Conservation (phyloP, 2,888 invertebrate species). For the Microctonus hyperodae region DNA sequence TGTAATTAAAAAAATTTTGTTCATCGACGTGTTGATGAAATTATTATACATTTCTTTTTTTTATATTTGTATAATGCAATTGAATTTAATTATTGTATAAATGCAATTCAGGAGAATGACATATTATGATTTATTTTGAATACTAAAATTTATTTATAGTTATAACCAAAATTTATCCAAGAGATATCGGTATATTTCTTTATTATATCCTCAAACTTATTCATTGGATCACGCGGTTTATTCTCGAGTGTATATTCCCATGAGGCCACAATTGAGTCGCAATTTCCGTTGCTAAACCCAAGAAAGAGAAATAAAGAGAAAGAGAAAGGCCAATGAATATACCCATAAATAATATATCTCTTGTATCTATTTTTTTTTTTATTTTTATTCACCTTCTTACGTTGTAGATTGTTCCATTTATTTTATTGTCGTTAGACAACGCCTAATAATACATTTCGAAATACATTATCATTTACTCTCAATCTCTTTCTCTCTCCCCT, state of each 20-base stretch:
- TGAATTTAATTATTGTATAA: neutral
- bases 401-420: neutral
- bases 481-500: too few relatives aligned
- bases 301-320: neutral
- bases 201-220: slow-evolving; percentile 23
- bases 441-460: slow-evolving; percentile 9
- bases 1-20: neutral
- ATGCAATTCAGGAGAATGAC: neutral
- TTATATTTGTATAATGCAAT: neutral
- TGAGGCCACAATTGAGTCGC: slow-evolving; percentile 23
- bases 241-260: slow-evolving; percentile 18
- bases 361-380: too few relatives aligned
- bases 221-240: slow-evolving; percentile 7
- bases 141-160: slow-evolving; percentile 27
- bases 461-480: neutral
- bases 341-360: too few relatives aligned
- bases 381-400: neutral
- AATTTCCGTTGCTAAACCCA: slow-evolving; percentile 25
- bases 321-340: slow-evolving; percentile 14
- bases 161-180: slow-evolving; percentile 15
- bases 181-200: slow-evolving; percentile 16
- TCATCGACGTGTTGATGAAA: too few relatives aligned
- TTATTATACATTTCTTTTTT: too few relatives aligned
- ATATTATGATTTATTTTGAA: too few relatives aligned
- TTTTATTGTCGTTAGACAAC: neutral